A percentile compares a stretch with the other conserved stretches of the same genome.
Evolutionary conservation across 2,888 invertebrate species (phyloP).

Genomic region (Dromius quadrimaculatus): DNA sequence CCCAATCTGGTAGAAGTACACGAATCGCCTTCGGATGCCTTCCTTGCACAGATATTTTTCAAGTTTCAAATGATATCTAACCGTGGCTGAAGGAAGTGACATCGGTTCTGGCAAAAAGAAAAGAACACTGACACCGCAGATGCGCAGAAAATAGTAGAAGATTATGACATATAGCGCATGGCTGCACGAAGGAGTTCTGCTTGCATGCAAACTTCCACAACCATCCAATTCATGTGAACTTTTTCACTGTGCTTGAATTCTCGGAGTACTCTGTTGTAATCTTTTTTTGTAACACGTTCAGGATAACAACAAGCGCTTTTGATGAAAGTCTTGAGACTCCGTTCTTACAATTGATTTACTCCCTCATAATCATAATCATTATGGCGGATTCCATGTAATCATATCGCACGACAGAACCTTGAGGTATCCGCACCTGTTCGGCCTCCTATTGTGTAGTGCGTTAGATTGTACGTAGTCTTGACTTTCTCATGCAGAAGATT

Average conservation of each 20-base stretch:
- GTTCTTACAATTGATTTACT: conserved; percentile 84
- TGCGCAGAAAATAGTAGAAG: conserved; percentile 51
- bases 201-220: conserved; percentile 88
- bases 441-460: conserved; percentile 88
- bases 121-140: background rate
- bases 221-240: conserved; percentile 82
- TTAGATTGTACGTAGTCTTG: conserved; percentile 84
- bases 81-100: conserved; percentile 15
- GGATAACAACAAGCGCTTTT: conserved; percentile 90
- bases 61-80: conserved; percentile 42
- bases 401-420: conserved; percentile 85
- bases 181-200: conserved; percentile 86
- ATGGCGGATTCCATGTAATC: conserved; percentile 89
- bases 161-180: conserved; percentile 82
- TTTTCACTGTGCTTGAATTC: conserved; percentile 90
- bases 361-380: conserved; percentile 92
- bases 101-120: conserved; percentile 6
- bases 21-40: conserved; percentile 26
- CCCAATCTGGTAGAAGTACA: conserved; percentile 35
- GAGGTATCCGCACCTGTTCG: conserved; percentile 86
- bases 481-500: conserved; percentile 87
- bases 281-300: conserved; percentile 82
- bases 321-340: conserved; percentile 85
- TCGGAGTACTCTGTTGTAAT: conserved; percentile 83
- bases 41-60: conserved; percentile 21